These are phyloP conservation scores for Trichonephila clavipes DNA, from an alignment of 1,140 invertebrate genomes.

Conservation along the genomic window DNA sequence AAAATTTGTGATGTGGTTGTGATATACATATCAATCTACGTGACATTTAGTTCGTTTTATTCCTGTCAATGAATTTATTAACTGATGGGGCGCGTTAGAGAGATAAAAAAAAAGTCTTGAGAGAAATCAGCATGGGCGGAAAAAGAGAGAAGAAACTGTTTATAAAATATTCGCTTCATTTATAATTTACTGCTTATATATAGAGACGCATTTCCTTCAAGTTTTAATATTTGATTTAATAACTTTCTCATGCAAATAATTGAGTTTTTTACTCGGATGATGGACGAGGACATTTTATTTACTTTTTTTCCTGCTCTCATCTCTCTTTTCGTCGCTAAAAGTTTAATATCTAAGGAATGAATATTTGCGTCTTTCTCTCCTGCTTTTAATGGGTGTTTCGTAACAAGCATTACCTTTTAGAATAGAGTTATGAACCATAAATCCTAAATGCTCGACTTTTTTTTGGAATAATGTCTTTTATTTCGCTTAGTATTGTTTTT, in stretches of 20 bases:
- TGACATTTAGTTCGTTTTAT: constrained; percentile 75
- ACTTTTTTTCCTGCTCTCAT: too few relatives aligned
- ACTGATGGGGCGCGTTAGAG: constrained; percentile 12
- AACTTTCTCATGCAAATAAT: constrained; percentile 76
- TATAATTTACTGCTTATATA: constrained; percentile 72
- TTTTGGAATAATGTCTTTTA: not conserved
- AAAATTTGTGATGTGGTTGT: constrained; percentile 1
- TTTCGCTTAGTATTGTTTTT: not conserved
- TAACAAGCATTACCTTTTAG: constrained; percentile 14
- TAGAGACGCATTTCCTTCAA: constrained; percentile 65
- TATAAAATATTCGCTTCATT: constrained; percentile 69
- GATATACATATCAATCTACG: constrained; percentile 73
- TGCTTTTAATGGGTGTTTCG: constrained; percentile 24
- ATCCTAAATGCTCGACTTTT: not conserved
- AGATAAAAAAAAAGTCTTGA: not conserved
- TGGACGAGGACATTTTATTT: constrained; percentile 6
- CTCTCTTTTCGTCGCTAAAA: not conserved
- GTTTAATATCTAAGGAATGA: constrained; percentile 40
- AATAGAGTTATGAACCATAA: constrained; percentile 5
- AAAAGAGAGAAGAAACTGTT: constrained; percentile 20
- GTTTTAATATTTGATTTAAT: constrained; percentile 76
- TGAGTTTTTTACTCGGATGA: constrained; percentile 43
- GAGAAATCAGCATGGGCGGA: constrained; percentile 9
- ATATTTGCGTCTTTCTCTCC: not conserved
- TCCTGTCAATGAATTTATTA: constrained; percentile 76